Base-by-base conservation (phyloP, 2,888 invertebrate genomes). In the Xestobium rufovillosum region DNA sequence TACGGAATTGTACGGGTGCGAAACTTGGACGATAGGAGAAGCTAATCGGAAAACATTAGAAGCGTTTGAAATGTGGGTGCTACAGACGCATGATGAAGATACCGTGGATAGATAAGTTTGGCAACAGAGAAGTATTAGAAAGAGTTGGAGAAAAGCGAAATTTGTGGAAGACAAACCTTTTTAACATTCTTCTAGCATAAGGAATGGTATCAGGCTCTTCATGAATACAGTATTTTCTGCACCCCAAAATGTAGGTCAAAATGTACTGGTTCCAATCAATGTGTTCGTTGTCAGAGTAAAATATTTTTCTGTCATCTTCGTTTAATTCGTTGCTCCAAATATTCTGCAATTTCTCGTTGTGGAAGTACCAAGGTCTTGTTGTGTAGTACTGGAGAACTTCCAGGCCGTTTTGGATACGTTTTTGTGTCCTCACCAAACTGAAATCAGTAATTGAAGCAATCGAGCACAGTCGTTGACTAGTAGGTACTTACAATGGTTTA, bases 171-270 rank as follows among this genome's bases (percentile, higher is more conserved):
- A 34, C 26, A 26, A 56, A 79, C 79, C 75, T 73, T 54, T 60
- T 71, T 1, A 80, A 61, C 11, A 80, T 65, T 40, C 68, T 71
- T 44, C 80, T 71, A 0, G 88, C 85, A 27, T 78, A 71, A 0
- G 88, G 85, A 13, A 91, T 56, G 0, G 83, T 83, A 6, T 78
- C 71, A 0, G 81, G 78, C 50, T 83, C 82, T 51, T 95, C 94
- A 45, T 89, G 88, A 38, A 90, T 69, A 54, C 87, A 83, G 59
- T 76, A 92, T 48, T 81, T 78, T 10, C 92, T 74, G n/a, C 85
- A 80, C 0, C 92, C 94, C 44, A 83, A 71, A 16, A 91, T 76
- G 55, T 88, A 88, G 56, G 67, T 72, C 47, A 72, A 68, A 45
- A 86, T 60, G 55, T 80, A 88, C 1, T 71, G 60, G 35, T 78